Evolutionary conservation across 2,113 vertebrate genomes (phyloP).

Genomic region (Bothrops jararaca): DNA sequence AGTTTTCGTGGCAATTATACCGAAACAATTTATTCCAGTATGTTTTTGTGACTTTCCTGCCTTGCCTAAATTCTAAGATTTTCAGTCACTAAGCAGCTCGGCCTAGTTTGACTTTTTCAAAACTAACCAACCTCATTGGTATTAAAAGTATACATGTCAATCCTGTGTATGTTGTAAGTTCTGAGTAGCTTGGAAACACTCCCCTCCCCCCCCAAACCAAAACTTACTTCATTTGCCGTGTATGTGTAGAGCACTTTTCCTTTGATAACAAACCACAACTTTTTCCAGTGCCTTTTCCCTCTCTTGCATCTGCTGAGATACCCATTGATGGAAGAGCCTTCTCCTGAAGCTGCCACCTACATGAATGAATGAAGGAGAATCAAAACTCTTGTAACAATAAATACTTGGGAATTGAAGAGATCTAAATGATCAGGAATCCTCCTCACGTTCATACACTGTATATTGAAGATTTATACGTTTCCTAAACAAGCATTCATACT

Average conservation of each 20-base stretch:
- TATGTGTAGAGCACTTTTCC: conserved; percentile 99
- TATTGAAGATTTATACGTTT: not conserved
- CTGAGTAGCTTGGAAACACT: not conserved
- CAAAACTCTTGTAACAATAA: conserved; percentile 18
- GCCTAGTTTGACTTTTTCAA: not conserved
- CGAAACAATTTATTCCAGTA: not conserved
- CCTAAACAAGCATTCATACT: not conserved
- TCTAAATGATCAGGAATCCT: not conserved
- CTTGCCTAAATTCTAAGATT: not conserved
- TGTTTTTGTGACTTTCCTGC: not conserved
- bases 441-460: not conserved
- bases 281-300: conserved; percentile 94
- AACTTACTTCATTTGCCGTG: conserved; percentile 82
- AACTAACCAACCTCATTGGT: not conserved
- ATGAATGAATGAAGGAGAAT: conserved; percentile 29
- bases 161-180: not conserved
- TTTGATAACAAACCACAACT: conserved; percentile 96
- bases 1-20: not conserved
- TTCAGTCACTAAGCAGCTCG: conserved; percentile 9
- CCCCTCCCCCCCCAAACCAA: not conserved
- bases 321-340: conserved; percentile 87
- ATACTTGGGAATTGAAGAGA: not conserved
- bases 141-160: not conserved
- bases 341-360: conserved; percentile 84
- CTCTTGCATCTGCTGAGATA: conserved; percentile 87